phyloP scores from a whole-genome alignment of 2,888 invertebrate species.

The Trichogramma dendrolimi region DNA sequence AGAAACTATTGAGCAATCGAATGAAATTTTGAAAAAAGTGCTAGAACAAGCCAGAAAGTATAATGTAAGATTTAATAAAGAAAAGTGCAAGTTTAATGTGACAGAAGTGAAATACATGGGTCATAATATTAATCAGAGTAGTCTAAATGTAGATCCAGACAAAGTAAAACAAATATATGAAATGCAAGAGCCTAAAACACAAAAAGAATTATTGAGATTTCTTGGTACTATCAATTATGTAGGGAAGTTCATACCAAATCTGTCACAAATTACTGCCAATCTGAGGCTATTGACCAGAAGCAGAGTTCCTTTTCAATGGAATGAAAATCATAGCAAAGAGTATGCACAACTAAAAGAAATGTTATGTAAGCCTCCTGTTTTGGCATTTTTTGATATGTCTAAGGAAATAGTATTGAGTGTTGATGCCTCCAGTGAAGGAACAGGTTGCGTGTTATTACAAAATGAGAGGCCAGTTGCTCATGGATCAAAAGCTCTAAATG shows the following conservation, averaged over 20 bases:
- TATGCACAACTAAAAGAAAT: conserved; percentile 31
- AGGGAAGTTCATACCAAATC: conserved; percentile 36
- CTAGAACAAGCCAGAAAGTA: conserved; percentile 29
- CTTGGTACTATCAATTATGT: conserved; percentile 37
- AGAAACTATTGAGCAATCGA: conserved; percentile 30
- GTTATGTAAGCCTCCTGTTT: conserved; percentile 25
- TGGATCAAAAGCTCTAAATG: conserved; percentile 34
- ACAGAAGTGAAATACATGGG: conserved; percentile 35
- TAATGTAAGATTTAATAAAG: conserved; percentile 34
- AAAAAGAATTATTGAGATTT: conserved; percentile 33
- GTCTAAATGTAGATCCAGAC: conserved; percentile 29
- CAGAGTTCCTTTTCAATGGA: conserved; percentile 35
- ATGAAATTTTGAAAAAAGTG: conserved; percentile 31
- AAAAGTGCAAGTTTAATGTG: conserved; percentile 37
- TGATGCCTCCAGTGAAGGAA: conserved; percentile 25
- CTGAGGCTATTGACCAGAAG: conserved; percentile 34
- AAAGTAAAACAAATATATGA: conserved; percentile 33
- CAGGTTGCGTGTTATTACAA: conserved; percentile 33
- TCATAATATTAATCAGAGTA: conserved; percentile 31
- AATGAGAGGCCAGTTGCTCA: conserved; percentile 34
- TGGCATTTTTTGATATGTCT: conserved; percentile 23
- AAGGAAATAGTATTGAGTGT: conserved; percentile 25
- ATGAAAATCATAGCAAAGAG: conserved; percentile 30
- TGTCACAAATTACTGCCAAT: conserved; percentile 26
- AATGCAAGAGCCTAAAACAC: conserved; percentile 30